phyloP scores from a whole-genome alignment of 2,113 vertebrate species.

The Pterophyllum scalare region DNA sequence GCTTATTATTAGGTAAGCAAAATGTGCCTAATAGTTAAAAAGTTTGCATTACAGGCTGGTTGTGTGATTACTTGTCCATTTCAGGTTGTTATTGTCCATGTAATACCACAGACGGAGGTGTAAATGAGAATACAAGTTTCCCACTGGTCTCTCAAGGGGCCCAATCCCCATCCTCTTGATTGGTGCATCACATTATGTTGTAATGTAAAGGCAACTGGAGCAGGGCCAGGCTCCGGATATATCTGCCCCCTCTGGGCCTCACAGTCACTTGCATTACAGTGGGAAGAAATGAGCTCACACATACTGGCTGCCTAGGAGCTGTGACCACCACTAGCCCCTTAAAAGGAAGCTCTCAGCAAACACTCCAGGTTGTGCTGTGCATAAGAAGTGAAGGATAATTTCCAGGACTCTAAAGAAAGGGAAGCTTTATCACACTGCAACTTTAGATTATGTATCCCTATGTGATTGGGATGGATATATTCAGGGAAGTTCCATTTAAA shows the following conservation, averaged over 20 bases:
- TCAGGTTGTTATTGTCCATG: constrained; percentile 13
- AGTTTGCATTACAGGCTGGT: neutral
- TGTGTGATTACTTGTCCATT: neutral
- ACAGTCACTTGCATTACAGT: constrained; percentile 76
- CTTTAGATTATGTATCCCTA: constrained; percentile 38
- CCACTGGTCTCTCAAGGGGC: constrained; percentile 62
- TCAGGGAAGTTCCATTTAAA: constrained; percentile 3
- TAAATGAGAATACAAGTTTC: constrained; percentile 66
- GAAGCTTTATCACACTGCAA: constrained; percentile 47
- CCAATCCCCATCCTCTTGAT: constrained; percentile 68
- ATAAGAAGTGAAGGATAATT: constrained; percentile 73
- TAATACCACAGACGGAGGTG: constrained; percentile 27
- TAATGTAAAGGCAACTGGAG: constrained; percentile 78
- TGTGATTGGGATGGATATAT: constrained; percentile 37
- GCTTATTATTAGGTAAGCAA: neutral
- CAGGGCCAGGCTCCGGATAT: constrained; percentile 75
- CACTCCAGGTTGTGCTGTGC: constrained; percentile 72
- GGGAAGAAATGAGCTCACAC: constrained; percentile 74
- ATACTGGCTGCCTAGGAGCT: constrained; percentile 70
- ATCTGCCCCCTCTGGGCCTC: constrained; percentile 69
- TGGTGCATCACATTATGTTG: constrained; percentile 72
- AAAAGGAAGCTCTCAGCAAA: constrained; percentile 72
- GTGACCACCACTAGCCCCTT: constrained; percentile 18
- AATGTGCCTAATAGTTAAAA: constrained; percentile 6
- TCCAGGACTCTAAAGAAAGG: constrained; percentile 58